phyloP scores from a whole-genome alignment of 2,888 invertebrate species.

The Lasius fuliginosus region DNA sequence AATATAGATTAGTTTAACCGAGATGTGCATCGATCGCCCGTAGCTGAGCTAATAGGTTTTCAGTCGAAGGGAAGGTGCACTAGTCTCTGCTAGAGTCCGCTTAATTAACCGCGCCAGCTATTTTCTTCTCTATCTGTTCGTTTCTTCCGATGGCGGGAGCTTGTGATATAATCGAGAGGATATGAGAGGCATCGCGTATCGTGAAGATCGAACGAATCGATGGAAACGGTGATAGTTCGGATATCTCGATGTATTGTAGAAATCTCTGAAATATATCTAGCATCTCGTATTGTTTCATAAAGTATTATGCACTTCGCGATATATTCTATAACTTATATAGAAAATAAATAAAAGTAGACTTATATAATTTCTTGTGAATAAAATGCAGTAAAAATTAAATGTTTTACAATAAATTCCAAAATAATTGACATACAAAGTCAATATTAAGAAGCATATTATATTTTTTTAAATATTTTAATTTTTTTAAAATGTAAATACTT shows the following conservation, averaged over 20 bases:
- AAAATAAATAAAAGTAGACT: conserved; percentile 12
- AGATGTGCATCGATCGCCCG: conserved; percentile 46
- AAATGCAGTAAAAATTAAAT: background rate
- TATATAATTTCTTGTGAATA: background rate
- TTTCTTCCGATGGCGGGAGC: conserved; percentile 37
- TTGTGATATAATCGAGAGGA: conserved; percentile 36
- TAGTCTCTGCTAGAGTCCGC: conserved; percentile 55
- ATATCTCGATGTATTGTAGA: conserved; percentile 21
- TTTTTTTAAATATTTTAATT: background rate
- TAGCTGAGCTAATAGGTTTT: conserved; percentile 53
- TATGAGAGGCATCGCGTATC: background rate
- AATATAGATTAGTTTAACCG: conserved; percentile 57
- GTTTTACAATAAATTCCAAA: background rate
- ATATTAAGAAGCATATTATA: background rate
- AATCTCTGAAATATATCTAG: background rate
- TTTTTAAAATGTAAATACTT: background rate
- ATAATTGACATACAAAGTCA: background rate
- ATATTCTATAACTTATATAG: background rate
- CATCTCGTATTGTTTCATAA: background rate
- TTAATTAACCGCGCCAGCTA: conserved; percentile 54
- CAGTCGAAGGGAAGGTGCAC: conserved; percentile 47
- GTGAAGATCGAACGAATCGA: conserved; percentile 10
- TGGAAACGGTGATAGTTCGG: conserved; percentile 27
- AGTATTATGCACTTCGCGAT: background rate
- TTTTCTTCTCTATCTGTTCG: conserved; percentile 50